phyloP scores from a whole-genome alignment of 2,888 invertebrate species.

The Liopterus haemorrhoidalis region DNA sequence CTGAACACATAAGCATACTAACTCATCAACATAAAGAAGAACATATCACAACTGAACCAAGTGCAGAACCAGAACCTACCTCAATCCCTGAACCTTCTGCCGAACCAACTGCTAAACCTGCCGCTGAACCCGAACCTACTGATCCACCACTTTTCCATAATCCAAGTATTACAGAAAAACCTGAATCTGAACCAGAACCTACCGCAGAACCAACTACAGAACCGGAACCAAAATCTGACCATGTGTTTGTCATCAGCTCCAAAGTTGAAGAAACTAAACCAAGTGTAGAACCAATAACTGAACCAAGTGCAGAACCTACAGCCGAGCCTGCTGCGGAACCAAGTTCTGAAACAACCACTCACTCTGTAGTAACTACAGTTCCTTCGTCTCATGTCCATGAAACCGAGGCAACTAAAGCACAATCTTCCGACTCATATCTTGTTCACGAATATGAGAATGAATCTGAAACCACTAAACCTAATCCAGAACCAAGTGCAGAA shows the following conservation, averaged over 20 bases:
- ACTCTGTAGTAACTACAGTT: slow-evolving; percentile 39
- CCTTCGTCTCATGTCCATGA: slow-evolving; percentile 29
- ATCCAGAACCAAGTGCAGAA: slow-evolving; percentile 31
- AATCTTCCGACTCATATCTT: background rate
- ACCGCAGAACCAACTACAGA: slow-evolving; percentile 45
- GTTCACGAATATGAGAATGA: slow-evolving; percentile 20
- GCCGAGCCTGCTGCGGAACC: slow-evolving; percentile 30
- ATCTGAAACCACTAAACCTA: slow-evolving; percentile 24
- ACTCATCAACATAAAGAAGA: no score
- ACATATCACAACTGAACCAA: slow-evolving; percentile 26
- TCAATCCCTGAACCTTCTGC: slow-evolving; percentile 18
- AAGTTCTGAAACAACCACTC: slow-evolving; percentile 28
- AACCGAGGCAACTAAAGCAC: slow-evolving; percentile 15
- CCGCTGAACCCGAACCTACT: slow-evolving; percentile 22
- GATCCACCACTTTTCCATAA: slow-evolving; percentile 37
- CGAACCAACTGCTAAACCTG: slow-evolving; percentile 22
- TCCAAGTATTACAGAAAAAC: slow-evolving; percentile 43
- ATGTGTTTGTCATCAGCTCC: slow-evolving; percentile 27
- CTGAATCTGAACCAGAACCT: slow-evolving; percentile 46
- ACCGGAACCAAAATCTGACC: slow-evolving; percentile 41
- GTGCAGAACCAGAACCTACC: slow-evolving; percentile 29
- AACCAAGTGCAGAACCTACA: slow-evolving; percentile 31
- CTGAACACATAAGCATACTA: slow-evolving; percentile 35
- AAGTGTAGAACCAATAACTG: slow-evolving; percentile 30
- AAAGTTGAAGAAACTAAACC: slow-evolving; percentile 35